phyloP scores from a whole-genome alignment of 2,113 vertebrate species.

The Phasianus colchicus region DNA sequence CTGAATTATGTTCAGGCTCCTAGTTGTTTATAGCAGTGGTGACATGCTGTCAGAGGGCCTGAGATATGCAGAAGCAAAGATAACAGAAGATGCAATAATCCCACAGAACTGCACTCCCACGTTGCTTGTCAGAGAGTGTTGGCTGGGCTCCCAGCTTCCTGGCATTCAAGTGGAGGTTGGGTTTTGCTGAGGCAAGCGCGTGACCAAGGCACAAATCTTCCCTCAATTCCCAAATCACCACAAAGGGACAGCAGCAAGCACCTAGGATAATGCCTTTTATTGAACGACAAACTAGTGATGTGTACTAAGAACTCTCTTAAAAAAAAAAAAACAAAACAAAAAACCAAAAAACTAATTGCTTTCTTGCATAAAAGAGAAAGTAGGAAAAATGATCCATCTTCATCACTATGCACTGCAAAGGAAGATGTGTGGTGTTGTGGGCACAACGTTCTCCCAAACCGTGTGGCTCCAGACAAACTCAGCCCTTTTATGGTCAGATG shows the following conservation, averaged over 20 bases:
- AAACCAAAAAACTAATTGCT: background rate
- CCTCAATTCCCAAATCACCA: background rate
- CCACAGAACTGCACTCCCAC: background rate
- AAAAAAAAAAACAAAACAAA: too few species aligned
- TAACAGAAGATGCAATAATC: background rate
- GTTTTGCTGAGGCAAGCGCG: background rate
- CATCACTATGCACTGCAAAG: background rate
- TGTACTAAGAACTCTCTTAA: background rate
- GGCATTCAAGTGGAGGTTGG: background rate
- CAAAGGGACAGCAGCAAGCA: background rate
- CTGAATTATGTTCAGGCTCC: background rate
- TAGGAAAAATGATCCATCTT: background rate
- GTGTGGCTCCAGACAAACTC: background rate
- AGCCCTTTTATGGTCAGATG: background rate
- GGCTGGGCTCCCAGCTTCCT: slow-evolving; percentile 1
- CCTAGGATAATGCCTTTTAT: background rate
- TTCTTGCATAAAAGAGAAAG: background rate
- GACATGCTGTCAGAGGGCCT: background rate
- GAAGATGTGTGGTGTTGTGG: background rate
- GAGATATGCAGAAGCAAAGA: background rate
- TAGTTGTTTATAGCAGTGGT: background rate
- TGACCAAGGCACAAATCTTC: background rate
- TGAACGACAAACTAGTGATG: background rate
- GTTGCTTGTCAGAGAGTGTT: background rate
- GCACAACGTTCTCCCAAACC: background rate